Conservation (phyloP, 2,888 invertebrate species). For the Himalopsyche anomala region DNA sequence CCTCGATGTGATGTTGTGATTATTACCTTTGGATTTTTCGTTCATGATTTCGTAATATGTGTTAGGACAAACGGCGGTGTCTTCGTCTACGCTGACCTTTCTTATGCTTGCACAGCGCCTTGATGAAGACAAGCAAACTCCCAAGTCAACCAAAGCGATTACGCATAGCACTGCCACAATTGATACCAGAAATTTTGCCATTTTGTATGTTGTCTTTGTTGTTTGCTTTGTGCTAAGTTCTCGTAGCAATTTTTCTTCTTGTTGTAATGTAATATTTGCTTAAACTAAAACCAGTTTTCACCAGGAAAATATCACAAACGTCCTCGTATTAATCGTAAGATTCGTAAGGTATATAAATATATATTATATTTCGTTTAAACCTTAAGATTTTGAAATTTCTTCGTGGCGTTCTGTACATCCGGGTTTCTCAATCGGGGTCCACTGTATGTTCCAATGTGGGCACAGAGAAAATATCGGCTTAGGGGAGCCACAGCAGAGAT, state of each 20-base stretch:
- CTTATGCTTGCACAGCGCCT: neutral
- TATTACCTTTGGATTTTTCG: neutral
- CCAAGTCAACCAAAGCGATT: neutral
- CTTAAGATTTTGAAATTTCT: too few relatives aligned
- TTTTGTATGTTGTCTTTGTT: neutral
- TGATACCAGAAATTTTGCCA: neutral
- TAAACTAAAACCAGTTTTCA: constrained; percentile 32
- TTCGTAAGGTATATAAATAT: too few relatives aligned
- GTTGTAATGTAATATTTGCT: constrained; percentile 22
- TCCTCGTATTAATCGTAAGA: too few relatives aligned
- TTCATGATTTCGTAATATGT: neutral
- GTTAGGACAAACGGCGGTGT: constrained; percentile 41
- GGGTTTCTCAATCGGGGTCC: too few relatives aligned
- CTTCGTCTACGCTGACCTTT: constrained; percentile 16
- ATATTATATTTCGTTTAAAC: too few relatives aligned
- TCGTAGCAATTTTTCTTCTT: neutral
- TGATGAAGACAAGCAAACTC: neutral
- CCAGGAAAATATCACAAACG: neutral
- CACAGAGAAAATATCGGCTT: too few relatives aligned
- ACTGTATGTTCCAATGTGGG: too few relatives aligned
- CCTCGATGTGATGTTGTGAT: neutral
- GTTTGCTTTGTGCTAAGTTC: constrained; percentile 4
- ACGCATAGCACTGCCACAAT: neutral
- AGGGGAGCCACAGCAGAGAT: too few relatives aligned
- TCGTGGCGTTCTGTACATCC: too few relatives aligned